Evolutionary conservation across 2,888 invertebrate species (phyloP).

Genomic region (Pollenia griseotomentosa): DNA sequence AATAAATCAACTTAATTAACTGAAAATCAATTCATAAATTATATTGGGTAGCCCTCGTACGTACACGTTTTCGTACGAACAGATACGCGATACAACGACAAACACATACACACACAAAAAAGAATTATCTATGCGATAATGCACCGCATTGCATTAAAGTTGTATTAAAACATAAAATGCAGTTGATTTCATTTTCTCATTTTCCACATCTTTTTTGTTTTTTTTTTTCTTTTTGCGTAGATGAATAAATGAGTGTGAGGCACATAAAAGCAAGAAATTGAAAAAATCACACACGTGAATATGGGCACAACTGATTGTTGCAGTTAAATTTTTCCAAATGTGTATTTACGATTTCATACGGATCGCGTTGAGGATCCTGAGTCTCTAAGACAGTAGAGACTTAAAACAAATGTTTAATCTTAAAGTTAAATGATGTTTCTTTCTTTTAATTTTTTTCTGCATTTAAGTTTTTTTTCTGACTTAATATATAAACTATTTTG

Average conservation of each 20-base stretch:
- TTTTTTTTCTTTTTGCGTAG: conserved; percentile 40
- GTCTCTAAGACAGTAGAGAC: conserved; percentile 35
- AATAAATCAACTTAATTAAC: conserved; percentile 83
- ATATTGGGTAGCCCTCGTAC: conserved; percentile 71
- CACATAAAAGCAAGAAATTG: conserved; percentile 11
- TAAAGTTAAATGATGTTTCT: conserved; percentile 64
- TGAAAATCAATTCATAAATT: conserved; percentile 82
- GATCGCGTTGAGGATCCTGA: conserved; percentile 2
- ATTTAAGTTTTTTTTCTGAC: conserved; percentile 25
- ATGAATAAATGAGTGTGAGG: background rate
- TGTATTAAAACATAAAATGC: conserved; percentile 35
- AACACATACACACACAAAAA: conserved; percentile 36
- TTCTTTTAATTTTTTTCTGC: background rate
- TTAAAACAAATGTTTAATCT: conserved; percentile 68
- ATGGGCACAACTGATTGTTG: conserved; percentile 60
- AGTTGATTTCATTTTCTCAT: conserved; percentile 16
- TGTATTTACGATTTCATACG: conserved; percentile 29
- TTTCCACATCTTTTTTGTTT: background rate
- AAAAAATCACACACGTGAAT: conserved; percentile 53
- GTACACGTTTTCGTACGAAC: conserved; percentile 48
- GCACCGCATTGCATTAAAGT: conserved; percentile 37
- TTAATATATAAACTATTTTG: conserved; percentile 53
- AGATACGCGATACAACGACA: conserved; percentile 17
- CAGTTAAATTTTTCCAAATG: conserved; percentile 54
- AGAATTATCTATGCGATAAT: conserved; percentile 64